Base-by-base conservation (phyloP, 2,888 invertebrate genomes). In the Fabriciana adippe region DNA sequence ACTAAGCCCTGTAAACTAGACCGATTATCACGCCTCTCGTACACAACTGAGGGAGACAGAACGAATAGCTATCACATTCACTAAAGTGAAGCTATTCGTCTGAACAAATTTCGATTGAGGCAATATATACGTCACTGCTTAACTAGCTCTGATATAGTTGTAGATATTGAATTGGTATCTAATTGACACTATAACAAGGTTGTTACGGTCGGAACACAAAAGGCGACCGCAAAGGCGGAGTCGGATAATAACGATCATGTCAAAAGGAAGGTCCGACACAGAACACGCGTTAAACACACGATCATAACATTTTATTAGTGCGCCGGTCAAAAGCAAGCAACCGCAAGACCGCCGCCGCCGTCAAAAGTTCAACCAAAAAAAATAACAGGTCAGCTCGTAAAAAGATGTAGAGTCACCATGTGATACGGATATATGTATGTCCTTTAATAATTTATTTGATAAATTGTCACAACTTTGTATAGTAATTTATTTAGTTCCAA, bases 241-340 rank as follows among this genome's bases (percentile, higher is more conserved):
- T 81, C 81, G 84, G 86, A 85, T 84, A 85, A 89, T 92, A 90
- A 91, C 88, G 88, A 90, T 89, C 88, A 87, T 90, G 91, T 92
- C 91, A 90, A 91, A 92, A 90, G 86, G 88, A 87, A 88, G 90
- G 89, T 77, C 91, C 92, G 91, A 89, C 92, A 87, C 86, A 89
- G 85, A 88, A 89, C 90, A 87, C 87, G 91, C 91, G 92, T 91
- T 90, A 92, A 92, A 90, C 92, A 92, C 87, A 92, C 92, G 88
- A 90, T 89, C 90, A 91, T 92, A 92, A 92, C 89, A 89, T 92
- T 92, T 92, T 92, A 92, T 92, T 92, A 90, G 92, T 90, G 88
- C 86, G 82, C 83, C 86, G 88, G 92, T 89, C 90, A 90, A 92
- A 90, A 89, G 90, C 90, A 91, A 88, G 90, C 90, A 88, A 88